Percentiles rank a stretch among this genome's conserved stretches.
Conservation (phyloP, 2,113 vertebrate species). For the Sebastes schlegelii region DNA sequence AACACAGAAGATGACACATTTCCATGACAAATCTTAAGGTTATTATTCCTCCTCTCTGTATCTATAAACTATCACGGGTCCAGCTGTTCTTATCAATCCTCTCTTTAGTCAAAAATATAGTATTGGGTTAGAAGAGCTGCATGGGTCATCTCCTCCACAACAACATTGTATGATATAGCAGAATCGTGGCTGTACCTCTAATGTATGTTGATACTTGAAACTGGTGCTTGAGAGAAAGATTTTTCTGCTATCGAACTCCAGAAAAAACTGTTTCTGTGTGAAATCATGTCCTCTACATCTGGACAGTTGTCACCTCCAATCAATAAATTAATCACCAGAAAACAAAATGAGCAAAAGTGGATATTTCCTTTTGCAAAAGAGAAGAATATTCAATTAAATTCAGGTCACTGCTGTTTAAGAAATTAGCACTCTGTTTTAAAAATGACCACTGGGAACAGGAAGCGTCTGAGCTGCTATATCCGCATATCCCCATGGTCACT, state of each 20-base stretch:
- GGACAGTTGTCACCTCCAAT: not conserved
- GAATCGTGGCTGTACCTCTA: not conserved
- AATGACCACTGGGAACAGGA: not conserved
- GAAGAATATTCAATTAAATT: not conserved
- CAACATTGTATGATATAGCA: not conserved
- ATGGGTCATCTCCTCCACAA: not conserved
- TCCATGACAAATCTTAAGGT: not conserved
- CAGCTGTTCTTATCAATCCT: constrained; percentile 7
- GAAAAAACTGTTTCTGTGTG: not conserved
- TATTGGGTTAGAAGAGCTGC: not conserved
- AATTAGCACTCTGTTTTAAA: not conserved
- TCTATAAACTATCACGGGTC: not conserved
- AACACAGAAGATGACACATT: not conserved
- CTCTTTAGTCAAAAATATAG: not conserved
- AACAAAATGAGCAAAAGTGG: not conserved
- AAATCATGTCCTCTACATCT: not conserved
- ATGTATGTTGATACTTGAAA: not conserved
- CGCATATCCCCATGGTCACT: not conserved
- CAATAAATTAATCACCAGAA: not conserved
- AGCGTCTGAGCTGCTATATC: not conserved
- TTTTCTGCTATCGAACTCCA: not conserved
- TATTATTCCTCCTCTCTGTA: not conserved
- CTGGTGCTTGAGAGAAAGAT: not conserved
- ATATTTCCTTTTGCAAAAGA: not conserved
- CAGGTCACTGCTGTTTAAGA: not conserved